These are phyloP conservation scores for Autographa gamma DNA, from an alignment of 2,888 invertebrate species.

Conservation along the genomic window DNA sequence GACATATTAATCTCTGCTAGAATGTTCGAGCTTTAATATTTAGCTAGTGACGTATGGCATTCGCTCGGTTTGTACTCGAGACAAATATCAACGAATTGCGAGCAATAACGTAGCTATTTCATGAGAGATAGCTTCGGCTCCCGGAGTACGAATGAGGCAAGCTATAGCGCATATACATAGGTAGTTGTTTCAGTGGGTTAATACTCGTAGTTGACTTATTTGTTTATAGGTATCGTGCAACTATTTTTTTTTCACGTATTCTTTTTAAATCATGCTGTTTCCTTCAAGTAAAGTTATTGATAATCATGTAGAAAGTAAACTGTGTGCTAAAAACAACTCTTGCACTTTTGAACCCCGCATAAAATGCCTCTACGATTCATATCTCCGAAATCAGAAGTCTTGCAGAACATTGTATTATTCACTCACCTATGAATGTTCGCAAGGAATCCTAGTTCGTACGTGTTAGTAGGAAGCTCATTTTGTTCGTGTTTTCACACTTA, in stretches of 20 bases:
- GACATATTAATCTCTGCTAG: conserved; percentile 78
- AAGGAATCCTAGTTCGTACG: conserved; percentile 38
- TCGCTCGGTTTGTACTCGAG: conserved; percentile 47
- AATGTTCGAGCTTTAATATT: conserved; percentile 71
- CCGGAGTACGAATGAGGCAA: conserved; percentile 7
- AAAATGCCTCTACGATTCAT: not conserved
- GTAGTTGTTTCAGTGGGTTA: too few species aligned
- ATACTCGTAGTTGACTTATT: too few species aligned
- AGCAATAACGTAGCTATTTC: conserved; percentile 39
- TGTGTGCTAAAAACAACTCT: too few species aligned
- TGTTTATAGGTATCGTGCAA: too few species aligned
- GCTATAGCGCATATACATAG: conserved; percentile 8
- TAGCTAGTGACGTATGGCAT: conserved; percentile 63
- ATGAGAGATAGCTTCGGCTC: conserved; percentile 17
- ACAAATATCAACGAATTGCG: conserved; percentile 58
- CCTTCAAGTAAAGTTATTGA: too few species aligned
- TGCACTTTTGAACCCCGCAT: not conserved
- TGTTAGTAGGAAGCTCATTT: conserved; percentile 23
- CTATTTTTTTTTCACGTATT: too few species aligned
- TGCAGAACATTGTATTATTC: conserved; percentile 19
- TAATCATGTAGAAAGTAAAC: too few species aligned
- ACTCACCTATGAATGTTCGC: conserved; percentile 28
- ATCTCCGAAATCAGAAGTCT: not conserved
- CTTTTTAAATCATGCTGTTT: too few species aligned
- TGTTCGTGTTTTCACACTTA: conserved; percentile 39